Conservation (phyloP, 2,113 vertebrate species). For the Synodontis membranacea region DNA sequence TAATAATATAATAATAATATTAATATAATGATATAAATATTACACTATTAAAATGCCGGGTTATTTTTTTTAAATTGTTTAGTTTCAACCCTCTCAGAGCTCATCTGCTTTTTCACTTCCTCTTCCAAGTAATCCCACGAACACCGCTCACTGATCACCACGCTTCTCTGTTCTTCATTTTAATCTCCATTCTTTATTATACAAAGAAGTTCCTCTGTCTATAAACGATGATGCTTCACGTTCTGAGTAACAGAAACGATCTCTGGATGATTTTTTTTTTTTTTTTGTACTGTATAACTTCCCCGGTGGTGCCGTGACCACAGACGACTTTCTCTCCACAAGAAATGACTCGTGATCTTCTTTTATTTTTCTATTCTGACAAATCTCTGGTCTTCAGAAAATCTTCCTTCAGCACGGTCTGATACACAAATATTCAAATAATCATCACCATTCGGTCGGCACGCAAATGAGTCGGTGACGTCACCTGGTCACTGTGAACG, state of each 20-base stretch:
- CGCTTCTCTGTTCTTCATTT: not conserved
- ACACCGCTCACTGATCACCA: not conserved
- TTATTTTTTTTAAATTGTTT: too few relatives aligned
- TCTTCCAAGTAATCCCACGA: not conserved
- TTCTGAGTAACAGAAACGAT: too few relatives aligned
- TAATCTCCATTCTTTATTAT: not conserved
- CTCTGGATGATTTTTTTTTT: too few relatives aligned
- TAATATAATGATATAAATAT: too few relatives aligned
- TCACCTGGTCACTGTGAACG: not conserved
- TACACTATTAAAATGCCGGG: not conserved
- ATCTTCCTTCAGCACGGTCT: not conserved
- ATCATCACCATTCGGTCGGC: not conserved
- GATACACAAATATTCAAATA: not conserved
- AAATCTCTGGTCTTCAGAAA: not conserved
- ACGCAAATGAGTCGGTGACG: not conserved
- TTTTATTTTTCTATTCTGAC: not conserved
- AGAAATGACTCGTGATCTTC: too few relatives aligned
- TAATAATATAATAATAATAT: too few relatives aligned
- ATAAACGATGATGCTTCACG: too few relatives aligned
- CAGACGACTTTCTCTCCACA: too few relatives aligned
- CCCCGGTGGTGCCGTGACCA: too few relatives aligned
- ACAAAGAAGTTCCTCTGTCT: not conserved
- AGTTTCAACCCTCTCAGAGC: too few relatives aligned
- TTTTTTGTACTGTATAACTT: too few relatives aligned
- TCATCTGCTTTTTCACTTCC: not conserved